Evolutionary conservation across 2,797 vertebrate species (phyloP).

Genomic region (Anabacerthia variegaticeps): DNA sequence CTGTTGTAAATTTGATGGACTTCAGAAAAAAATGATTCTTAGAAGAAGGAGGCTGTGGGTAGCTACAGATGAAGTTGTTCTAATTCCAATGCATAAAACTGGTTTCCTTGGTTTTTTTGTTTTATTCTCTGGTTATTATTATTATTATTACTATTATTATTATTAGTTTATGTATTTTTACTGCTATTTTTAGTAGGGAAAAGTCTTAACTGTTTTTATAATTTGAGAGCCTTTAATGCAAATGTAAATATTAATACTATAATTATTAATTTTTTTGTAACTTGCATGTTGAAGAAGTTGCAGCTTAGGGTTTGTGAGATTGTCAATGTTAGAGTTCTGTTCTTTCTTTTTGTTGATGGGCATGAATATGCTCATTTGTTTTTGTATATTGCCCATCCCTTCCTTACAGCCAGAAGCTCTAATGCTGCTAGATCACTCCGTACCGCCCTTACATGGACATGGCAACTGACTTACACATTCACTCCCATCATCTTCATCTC

Average conservation of each 20-base stretch:
- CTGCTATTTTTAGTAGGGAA: slow-evolving; percentile 77
- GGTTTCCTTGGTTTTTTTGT: slow-evolving; percentile 74
- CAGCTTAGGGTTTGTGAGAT: slow-evolving; percentile 99
- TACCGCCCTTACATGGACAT: slow-evolving; percentile 99
- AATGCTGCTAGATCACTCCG: slow-evolving; percentile 99
- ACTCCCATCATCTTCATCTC: slow-evolving; percentile 95
- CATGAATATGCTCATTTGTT: slow-evolving; percentile 99
- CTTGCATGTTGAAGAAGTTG: slow-evolving; percentile 99
- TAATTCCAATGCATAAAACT: slow-evolving; percentile 79
- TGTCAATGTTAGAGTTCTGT: slow-evolving; percentile 99
- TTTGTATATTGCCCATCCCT: slow-evolving; percentile 99
- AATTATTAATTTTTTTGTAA: slow-evolving; percentile 75
- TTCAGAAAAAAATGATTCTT: neutral
- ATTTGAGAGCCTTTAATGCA: slow-evolving; percentile 73
- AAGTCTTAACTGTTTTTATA: slow-evolving; percentile 75
- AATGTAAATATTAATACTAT: slow-evolving; percentile 74
- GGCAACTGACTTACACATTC: slow-evolving; percentile 99
- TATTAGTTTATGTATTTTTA: slow-evolving; percentile 80
- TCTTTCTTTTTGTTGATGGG: slow-evolving; percentile 95
- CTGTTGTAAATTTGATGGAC: neutral
- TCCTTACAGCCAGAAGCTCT: slow-evolving; percentile 99
- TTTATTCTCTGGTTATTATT: slow-evolving; percentile 68
- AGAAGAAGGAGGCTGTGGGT: slow-evolving; percentile 68
- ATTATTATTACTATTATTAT: slow-evolving; percentile 53
- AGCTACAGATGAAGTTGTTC: slow-evolving; percentile 88